phyloP scores from a whole-genome alignment of 2,888 invertebrate species.

The Morinoia aosen region DNA sequence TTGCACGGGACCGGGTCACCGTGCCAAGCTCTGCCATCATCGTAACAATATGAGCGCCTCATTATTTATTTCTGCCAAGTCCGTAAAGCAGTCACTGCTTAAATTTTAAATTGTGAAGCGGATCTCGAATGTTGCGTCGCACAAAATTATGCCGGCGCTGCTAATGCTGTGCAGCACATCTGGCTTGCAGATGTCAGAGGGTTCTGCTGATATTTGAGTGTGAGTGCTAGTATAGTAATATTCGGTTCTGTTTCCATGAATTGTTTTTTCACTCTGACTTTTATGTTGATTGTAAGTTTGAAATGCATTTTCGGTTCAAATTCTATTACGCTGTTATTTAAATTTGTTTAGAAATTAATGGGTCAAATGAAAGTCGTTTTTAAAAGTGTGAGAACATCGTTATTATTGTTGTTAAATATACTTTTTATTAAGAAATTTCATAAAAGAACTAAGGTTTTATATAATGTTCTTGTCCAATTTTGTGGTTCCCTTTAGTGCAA shows the following conservation, averaged over 20 bases:
- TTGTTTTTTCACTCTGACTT: not conserved
- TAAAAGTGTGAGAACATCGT: not conserved
- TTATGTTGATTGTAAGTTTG: not conserved
- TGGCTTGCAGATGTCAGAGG: not conserved
- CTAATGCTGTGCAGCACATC: not conserved
- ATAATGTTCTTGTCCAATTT: not conserved
- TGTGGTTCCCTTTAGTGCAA: not conserved
- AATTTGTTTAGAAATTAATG: not conserved
- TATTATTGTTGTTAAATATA: not conserved
- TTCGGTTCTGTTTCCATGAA: not conserved
- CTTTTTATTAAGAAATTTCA: not conserved
- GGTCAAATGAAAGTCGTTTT: not conserved
- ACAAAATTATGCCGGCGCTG: not conserved
- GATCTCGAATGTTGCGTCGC: not conserved
- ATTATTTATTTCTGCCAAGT: not conserved
- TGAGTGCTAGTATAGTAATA: not conserved
- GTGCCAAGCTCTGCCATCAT: slow-evolving; percentile 9
- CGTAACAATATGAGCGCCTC: not conserved
- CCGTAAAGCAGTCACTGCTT: not conserved
- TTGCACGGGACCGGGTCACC: not conserved
- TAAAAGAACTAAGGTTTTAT: not conserved
- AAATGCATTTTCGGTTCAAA: not conserved
- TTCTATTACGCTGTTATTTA: not conserved
- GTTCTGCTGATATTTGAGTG: not conserved
- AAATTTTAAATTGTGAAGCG: not conserved